Conservation (phyloP, 1,140 invertebrate genomes). For the Drosophila miranda region DNA sequence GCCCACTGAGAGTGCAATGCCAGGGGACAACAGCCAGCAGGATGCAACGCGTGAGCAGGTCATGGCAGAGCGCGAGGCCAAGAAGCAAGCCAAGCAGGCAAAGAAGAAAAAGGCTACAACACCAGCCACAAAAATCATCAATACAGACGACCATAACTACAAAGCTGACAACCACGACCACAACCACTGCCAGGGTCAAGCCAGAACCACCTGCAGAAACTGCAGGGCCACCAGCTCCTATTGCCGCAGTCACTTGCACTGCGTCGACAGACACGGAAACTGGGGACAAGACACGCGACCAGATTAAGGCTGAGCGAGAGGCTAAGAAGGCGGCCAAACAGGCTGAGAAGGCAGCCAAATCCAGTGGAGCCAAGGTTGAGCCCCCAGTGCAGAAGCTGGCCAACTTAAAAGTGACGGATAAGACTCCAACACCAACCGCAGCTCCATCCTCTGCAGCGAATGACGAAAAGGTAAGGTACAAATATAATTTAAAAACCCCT, state of each 20-base stretch:
- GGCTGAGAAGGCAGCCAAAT: slow-evolving; percentile 50
- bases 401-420: slow-evolving; percentile 27
- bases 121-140: slow-evolving; percentile 51
- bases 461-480: slow-evolving; percentile 31
- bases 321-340: slow-evolving; percentile 85
- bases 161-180: slow-evolving; percentile 65
- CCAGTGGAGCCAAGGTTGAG: slow-evolving; percentile 22
- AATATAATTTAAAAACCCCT: too few relatives aligned
- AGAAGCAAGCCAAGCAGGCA: slow-evolving; percentile 86
- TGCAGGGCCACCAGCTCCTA: too few relatives aligned
- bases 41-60: slow-evolving; percentile 84
- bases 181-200: slow-evolving; percentile 46
- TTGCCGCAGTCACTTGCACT: not conserved
- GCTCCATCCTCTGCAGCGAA: slow-evolving; percentile 1
- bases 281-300: slow-evolving; percentile 82
- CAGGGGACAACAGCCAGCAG: slow-evolving; percentile 18
- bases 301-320: slow-evolving; percentile 87
- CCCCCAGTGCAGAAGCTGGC: slow-evolving; percentile 36
- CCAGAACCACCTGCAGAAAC: not conserved
- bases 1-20: slow-evolving; percentile 44
- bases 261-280: not conserved
- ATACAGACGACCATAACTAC: slow-evolving; percentile 64
- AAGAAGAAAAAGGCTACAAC: slow-evolving; percentile 82
- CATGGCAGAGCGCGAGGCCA: slow-evolving; percentile 87
- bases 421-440: not conserved